Percentiles rank a stretch among this genome's conserved stretches.
phyloP scores from a whole-genome alignment of 2,797 vertebrate genomes.

The Chelidonichthys spinosus region DNA sequence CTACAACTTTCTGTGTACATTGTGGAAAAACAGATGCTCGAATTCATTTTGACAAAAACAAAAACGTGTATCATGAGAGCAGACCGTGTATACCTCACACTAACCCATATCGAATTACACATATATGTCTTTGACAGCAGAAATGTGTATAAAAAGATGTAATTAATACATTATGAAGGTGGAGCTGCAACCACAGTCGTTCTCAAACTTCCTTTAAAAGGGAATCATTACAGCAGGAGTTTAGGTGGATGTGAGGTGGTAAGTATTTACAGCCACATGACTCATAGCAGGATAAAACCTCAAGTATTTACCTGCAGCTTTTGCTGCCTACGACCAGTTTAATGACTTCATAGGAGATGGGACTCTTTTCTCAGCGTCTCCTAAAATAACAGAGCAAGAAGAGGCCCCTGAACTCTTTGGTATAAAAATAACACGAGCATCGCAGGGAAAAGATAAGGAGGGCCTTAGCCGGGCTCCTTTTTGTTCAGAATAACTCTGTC shows the following conservation, averaged over 20 bases:
- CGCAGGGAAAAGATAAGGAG: conserved; percentile 59
- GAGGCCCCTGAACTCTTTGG: conserved; percentile 73
- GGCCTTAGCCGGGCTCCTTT: conserved; percentile 59
- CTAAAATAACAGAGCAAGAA: conserved; percentile 77
- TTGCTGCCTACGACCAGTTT: conserved; percentile 77
- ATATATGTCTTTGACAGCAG: neutral
- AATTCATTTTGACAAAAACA: conserved; percentile 12
- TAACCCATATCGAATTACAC: too few species aligned
- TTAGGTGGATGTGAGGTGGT: conserved; percentile 57
- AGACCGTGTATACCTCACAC: too few species aligned
- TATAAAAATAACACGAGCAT: conserved; percentile 79
- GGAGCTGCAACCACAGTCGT: conserved; percentile 14
- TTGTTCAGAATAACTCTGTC: conserved; percentile 72
- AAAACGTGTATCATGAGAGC: neutral
- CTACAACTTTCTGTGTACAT: conserved; percentile 20
- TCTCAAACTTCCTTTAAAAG: conserved; percentile 49
- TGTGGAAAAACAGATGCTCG: conserved; percentile 26
- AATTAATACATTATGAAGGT: conserved; percentile 21
- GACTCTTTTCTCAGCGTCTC: conserved; percentile 67
- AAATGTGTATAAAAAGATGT: conserved; percentile 10
- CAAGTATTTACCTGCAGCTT: conserved; percentile 82
- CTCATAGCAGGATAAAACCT: conserved; percentile 74
- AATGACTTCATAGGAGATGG: conserved; percentile 78
- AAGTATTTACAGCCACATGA: conserved; percentile 80
- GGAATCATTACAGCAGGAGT: conserved; percentile 39